Evolutionary conservation across 2,797 vertebrate species (phyloP).

Genomic region (Synaphobranchus kaupii): DNA sequence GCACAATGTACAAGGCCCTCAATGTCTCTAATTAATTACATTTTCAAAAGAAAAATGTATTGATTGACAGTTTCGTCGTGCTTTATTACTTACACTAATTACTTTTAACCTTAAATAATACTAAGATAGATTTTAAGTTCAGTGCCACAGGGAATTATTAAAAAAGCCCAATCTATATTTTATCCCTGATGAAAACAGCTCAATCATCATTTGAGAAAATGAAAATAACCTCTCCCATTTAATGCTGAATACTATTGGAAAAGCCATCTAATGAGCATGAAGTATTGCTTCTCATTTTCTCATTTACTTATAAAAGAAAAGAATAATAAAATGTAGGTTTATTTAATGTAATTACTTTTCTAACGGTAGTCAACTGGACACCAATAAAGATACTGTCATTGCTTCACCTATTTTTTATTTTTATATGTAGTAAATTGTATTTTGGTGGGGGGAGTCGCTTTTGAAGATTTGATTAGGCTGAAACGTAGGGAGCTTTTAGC

Average conservation of each 20-base stretch:
- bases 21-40: conserved; percentile 55
- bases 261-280: conserved; percentile 53
- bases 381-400: background rate
- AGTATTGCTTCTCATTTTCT: conserved; percentile 52
- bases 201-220: conserved; percentile 51
- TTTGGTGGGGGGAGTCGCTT: no score
- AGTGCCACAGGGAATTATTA: conserved; percentile 50
- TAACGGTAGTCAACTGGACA: conserved; percentile 8
- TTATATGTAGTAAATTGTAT: background rate
- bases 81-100: conserved; percentile 55
- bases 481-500: no score
- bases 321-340: background rate
- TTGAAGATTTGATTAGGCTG: background rate
- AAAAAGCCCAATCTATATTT: conserved; percentile 50
- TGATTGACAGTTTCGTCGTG: conserved; percentile 55
- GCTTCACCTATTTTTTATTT: background rate
- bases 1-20: conserved; percentile 41
- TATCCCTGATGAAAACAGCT: conserved; percentile 61
- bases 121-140: conserved; percentile 55
- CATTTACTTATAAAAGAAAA: conserved; percentile 45
- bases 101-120: conserved; percentile 54
- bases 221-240: conserved; percentile 47
- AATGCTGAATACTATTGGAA: conserved; percentile 43
- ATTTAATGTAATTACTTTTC: background rate
- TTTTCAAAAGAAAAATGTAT: conserved; percentile 51